Base-by-base conservation (phyloP, 2,113 vertebrate species). In the Nanorana parkeri region DNA sequence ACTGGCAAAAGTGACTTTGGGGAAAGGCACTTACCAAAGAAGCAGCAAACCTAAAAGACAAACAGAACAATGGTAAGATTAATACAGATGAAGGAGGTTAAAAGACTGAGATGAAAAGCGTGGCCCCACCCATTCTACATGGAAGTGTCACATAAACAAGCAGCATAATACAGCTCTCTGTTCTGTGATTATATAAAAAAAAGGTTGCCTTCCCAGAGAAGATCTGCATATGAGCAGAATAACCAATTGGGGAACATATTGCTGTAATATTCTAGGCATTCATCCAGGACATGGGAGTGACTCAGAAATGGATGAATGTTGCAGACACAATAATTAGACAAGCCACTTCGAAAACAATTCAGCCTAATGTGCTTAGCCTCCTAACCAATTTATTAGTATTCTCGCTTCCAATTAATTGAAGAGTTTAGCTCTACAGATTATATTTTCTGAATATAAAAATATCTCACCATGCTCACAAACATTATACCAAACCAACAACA, bases 301-400 rank as follows among this genome's bases (percentile, higher is more conserved):
- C 92, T 89, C 92, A 94, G 47, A 66, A 92, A 93, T 89, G 92
- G 92, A 95, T 87, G 92, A 94, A 92, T 92, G 90, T 93, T 91
- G 92, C 90, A 94, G 94, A 93, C 93, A 88, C 84, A 90, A 92
- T 94, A 93, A 95, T 92, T 92, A 92, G 89, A 85, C 92, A 87
- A 71, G 81, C 88, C 88, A 80, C 84, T 88, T 86, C 85, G 85
- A 89, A 89, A 92, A 90, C 88, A 92, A 91, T 91, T 87, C 89
- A 81, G 89, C 93, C 87, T 90, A 90, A 92, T 88, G 80, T 82
- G 87, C 83, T 90, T 87, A 84, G 84, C 90, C 85, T 87, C 88
- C 89, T 90, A 93, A 88, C 88, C 86, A 87, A 80, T 81, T 81
- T 80, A 88, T 79, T 86, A 87, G 81, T 87, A 78, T 63, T 58